A percentile compares a stretch with the other conserved stretches of the same genome.
phyloP scores from a whole-genome alignment of 2,797 vertebrate genomes.

The Eutrigla gurnardus region DNA sequence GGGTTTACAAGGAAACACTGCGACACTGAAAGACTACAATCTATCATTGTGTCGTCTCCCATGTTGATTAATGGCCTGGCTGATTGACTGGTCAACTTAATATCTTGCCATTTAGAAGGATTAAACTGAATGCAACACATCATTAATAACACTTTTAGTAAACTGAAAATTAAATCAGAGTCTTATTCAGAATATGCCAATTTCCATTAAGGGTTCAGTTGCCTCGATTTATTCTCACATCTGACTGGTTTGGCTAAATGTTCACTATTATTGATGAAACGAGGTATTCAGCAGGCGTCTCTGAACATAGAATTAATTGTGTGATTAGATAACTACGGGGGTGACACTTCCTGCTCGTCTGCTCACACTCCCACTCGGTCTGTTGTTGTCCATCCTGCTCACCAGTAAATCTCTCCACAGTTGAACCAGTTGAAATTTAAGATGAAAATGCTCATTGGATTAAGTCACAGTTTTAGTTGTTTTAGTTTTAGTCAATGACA shows the following conservation, averaged over 20 bases:
- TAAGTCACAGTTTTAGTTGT: background rate
- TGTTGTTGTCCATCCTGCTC: background rate
- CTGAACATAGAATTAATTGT: no score
- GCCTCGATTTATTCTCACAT: no score
- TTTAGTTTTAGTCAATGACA: background rate
- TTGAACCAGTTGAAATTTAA: no score
- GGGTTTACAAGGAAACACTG: constrained; percentile 1
- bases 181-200: constrained; percentile 2
- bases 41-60: constrained; percentile 16
- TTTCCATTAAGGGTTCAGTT: background rate
- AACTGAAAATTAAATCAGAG: background rate
- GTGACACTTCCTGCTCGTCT: constrained; percentile 9
- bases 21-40: constrained; percentile 9
- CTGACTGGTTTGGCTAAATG: background rate
- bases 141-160: constrained; percentile 34
- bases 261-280: background rate
- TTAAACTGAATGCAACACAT: constrained; percentile 19
- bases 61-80: constrained; percentile 36
- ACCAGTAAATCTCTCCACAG: constrained; percentile 11
- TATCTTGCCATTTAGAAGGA: constrained; percentile 17
- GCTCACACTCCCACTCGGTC: background rate
- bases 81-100: constrained; percentile 33
- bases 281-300: no score
- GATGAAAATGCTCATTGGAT: background rate
- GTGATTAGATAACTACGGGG: background rate